phyloP scores from a whole-genome alignment of 2,113 vertebrate species.

The Salvelinus alpinus region DNA sequence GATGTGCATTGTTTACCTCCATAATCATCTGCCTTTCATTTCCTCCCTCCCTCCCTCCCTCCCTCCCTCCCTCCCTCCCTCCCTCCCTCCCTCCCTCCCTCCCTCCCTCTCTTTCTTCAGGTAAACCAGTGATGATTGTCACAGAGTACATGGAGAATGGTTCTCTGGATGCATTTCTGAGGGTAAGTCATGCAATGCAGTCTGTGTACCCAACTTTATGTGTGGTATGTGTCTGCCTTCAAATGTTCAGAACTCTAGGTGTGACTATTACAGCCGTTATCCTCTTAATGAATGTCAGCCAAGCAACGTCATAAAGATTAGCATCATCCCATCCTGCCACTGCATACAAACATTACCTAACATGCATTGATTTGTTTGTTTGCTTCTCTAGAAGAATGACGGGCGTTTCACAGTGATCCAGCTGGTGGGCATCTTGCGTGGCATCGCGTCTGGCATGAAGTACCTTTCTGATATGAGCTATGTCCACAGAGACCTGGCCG shows the following conservation, averaged over 20 bases:
- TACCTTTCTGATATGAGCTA: slow-evolving; percentile 99
- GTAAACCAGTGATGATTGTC: slow-evolving; percentile 99
- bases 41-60: slow-evolving; percentile 30
- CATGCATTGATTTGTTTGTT: background rate
- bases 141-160: slow-evolving; percentile 99
- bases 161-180: slow-evolving; percentile 96
- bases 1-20: slow-evolving; percentile 62
- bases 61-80: slow-evolving; percentile 37
- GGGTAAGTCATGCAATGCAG: slow-evolving; percentile 81
- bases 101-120: slow-evolving; percentile 66
- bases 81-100: slow-evolving; percentile 62
- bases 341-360: background rate
- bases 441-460: slow-evolving; percentile 97
- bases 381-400: slow-evolving; percentile 86
- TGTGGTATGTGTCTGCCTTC: slow-evolving; percentile 8
- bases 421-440: slow-evolving; percentile 94
- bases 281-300: background rate
- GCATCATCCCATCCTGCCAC: background rate
- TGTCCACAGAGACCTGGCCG: slow-evolving; percentile 93
- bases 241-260: background rate
- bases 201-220: background rate
- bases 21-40: slow-evolving; percentile 72
- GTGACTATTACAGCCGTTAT: background rate
- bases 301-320: background rate
- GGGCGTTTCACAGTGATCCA: slow-evolving; percentile 97